These are phyloP conservation scores for Trichonephila clavipes DNA, from an alignment of 1,140 invertebrate species.

Conservation along the genomic window DNA sequence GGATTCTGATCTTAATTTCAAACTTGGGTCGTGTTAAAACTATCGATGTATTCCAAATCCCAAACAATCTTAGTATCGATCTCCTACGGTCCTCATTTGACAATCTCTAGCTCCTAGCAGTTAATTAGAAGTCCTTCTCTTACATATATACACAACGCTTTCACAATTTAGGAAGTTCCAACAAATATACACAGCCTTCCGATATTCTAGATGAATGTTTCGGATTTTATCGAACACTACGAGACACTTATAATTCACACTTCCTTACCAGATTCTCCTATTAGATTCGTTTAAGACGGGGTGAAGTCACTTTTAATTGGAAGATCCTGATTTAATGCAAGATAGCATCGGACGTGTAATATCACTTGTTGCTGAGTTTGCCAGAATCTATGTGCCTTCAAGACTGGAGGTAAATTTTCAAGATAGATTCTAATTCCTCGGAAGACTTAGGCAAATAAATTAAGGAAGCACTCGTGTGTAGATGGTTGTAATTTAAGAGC, in stretches of 20 bases:
- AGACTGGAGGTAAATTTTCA: background rate
- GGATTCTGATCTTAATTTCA: no score
- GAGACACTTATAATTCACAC: slow-evolving; percentile 5
- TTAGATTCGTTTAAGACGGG: slow-evolving; percentile 7
- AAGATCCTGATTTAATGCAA: slow-evolving; percentile 20
- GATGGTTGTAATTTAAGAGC: background rate
- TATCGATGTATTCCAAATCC: background rate
- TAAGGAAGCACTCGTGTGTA: background rate
- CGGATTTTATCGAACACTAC: slow-evolving; percentile 25
- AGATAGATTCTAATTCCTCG: background rate
- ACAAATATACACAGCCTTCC: background rate
- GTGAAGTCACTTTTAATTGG: slow-evolving; percentile 21
- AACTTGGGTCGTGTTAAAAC: background rate
- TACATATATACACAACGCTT: background rate
- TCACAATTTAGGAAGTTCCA: background rate
- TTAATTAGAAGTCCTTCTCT: slow-evolving; percentile 7
- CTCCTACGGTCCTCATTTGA: background rate
- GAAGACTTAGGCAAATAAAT: background rate
- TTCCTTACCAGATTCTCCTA: background rate
- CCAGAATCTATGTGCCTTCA: background rate
- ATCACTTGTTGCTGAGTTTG: background rate
- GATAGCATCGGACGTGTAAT: background rate
- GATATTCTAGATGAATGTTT: slow-evolving; percentile 14
- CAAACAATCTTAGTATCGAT: background rate
- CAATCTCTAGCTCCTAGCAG: background rate